Base-by-base conservation (phyloP, 2,113 vertebrate genomes). In the Ptyas mucosa region DNA sequence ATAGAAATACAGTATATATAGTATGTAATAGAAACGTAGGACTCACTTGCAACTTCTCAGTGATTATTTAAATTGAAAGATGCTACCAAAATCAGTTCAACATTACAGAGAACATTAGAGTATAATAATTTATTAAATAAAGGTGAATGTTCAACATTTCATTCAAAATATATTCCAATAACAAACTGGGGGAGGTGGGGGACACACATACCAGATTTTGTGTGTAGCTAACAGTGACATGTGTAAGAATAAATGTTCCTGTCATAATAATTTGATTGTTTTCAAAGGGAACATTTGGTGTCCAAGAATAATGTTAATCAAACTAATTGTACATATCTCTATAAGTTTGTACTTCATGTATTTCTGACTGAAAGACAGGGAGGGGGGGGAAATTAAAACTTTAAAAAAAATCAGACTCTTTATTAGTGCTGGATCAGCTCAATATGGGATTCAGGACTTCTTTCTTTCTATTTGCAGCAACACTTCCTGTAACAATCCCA, bases 321-420 rank as follows among this genome's bases (percentile, higher is more conserved):
- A n/a, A 93, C 8, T 34, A 93, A n/a, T 10, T 53, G 39, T 8
- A 55, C 24, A 52, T 52, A 51, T 39, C 5, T 24, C 8, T 0
- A 0, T 29, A 85, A 43, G 0, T 10, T 29, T 64, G 2, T 0
- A 0, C 2, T 53, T 0, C 57, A 0, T 0, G 54, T 53, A 0
- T 9, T 0, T 8, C 0, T 4, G 88, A 43, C 23, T 52, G 7
- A 21, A 0, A 46, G 34, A 8, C 34, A 18, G 4, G 0, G 86
- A 52, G 92, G 51, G 15, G 8, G 8, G 7, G 10, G 5, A 0
- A 0, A 46, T 21, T 11, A 53, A 64, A 52, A 88, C 29, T 10
- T 69, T 64, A 3, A 58, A 69, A 69, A 26, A 29, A 69, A 15
- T 34, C 2, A 14, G 61, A 69, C 61, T 69, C 29, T 81, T n/a